Base-by-base conservation (phyloP, 1,140 invertebrate genomes). In the Caenorhabditis remanei region DNA sequence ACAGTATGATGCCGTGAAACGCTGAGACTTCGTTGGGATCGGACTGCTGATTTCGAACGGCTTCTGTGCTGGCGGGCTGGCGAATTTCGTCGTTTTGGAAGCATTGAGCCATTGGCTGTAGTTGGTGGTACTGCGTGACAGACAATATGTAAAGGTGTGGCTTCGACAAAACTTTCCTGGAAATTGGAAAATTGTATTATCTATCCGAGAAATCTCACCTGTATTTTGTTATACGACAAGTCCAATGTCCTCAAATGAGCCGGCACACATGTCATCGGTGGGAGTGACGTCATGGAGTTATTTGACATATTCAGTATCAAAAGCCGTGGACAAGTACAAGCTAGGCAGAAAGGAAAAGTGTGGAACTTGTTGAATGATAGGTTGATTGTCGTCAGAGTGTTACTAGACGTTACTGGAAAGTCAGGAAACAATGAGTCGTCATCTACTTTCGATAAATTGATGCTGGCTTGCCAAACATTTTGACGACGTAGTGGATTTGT, bases 231-330 rank as follows among this genome's bases (percentile, higher is more conserved):
- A 92, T 98, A 96, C 11, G 96, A 97, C 21, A 99, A 93, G 93
- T 99, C 97, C 2, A 99, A 93, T 92, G 98, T 97, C 89, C 97
- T 96, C 40, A 99, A 93, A 67, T 95, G 95, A 56, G 95, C 95
- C 4, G 98, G 97, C 93, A 97, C 97, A 63, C 96, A 96, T 11
- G 96, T 96, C 50, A 98, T 96, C 90, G 96, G 95, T 16, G 96
- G 96, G 95, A 97, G 96, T 24, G 56, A 91, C 16, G 87, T 92
- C n/a, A 93, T 87, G 89, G 91, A 93, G 93, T 99, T 99, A 91
- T 96, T 96, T 16, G 96, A 95, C 94, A 99, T 95, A 92, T 97
- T 97, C 0, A 99, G 94, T 50, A 96, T 94, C 0, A 96, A 95
- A 21, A 99, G 94, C 88, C 95, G 95, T 0, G 96, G 95, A 8